These are phyloP conservation scores for Stomatorhinus walkeri DNA, from an alignment of 2,797 vertebrate genomes.

Conservation along the genomic window DNA sequence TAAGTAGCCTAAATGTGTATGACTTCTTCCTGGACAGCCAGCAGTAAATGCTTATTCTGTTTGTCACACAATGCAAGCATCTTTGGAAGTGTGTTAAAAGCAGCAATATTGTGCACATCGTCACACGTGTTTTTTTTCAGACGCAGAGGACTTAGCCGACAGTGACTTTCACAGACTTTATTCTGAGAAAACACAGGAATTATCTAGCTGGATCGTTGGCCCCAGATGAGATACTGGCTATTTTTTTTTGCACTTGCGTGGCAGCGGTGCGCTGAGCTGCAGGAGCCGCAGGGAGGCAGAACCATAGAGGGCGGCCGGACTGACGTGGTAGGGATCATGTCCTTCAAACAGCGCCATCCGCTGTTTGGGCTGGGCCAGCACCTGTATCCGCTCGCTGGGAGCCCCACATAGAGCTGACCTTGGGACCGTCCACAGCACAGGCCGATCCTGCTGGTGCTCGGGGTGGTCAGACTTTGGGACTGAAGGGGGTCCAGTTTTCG, in stretches of 20 bases:
- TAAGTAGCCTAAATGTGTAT: background rate
- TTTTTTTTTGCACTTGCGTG: conserved; percentile 49
- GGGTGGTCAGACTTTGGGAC: conserved; percentile 54
- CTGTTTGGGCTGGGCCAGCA: conserved; percentile 50
- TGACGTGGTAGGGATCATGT: conserved; percentile 46
- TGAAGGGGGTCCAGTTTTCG: conserved; percentile 22
- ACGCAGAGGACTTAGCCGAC: background rate
- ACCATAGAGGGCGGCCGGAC: conserved; percentile 42
- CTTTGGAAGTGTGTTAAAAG: background rate
- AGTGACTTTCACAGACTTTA: background rate
- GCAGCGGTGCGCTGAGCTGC: conserved; percentile 54
- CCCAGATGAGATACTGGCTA: conserved; percentile 18
- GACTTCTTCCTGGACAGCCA: background rate
- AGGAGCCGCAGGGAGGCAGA: conserved; percentile 47
- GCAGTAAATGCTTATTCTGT: background rate
- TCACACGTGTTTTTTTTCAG: background rate
- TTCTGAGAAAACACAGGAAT: background rate
- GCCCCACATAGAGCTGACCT: conserved; percentile 30
- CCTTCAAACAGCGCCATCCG: conserved; percentile 47
- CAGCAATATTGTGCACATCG: background rate
- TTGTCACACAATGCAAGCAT: background rate
- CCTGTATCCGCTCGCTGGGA: conserved; percentile 46
- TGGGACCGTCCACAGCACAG: conserved; percentile 43
- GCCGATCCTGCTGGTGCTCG: conserved; percentile 37
- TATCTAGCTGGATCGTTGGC: background rate